phyloP scores from a whole-genome alignment of 2,797 vertebrate species.

The Monodelphis domestica region DNA sequence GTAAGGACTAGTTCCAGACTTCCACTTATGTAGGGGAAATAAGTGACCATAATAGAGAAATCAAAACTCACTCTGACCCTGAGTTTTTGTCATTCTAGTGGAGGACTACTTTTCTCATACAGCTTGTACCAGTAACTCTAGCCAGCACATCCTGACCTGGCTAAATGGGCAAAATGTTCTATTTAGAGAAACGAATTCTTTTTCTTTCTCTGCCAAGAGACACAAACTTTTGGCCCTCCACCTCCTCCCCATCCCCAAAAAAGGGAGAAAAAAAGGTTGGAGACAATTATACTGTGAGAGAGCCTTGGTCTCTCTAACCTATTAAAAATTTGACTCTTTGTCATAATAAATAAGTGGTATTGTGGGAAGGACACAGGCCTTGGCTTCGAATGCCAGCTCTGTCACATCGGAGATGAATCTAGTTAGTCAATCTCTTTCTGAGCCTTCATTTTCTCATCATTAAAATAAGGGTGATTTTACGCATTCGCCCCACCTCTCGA shows the following conservation, averaged over 20 bases:
- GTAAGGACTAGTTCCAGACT: constrained; percentile 76
- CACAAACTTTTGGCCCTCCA: not conserved
- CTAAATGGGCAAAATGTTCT: not conserved
- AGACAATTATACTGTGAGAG: not conserved
- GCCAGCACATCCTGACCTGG: not conserved
- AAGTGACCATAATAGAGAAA: constrained; percentile 8
- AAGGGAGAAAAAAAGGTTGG: not conserved
- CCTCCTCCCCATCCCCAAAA: not conserved
- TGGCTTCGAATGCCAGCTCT: not conserved
- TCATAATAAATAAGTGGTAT: constrained; percentile 7
- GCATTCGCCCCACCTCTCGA: not conserved
- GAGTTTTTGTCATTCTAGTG: constrained; percentile 12
- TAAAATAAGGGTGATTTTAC: not conserved
- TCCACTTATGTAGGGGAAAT: constrained; percentile 61
- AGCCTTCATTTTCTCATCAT: not conserved
- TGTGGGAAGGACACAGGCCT: not conserved
- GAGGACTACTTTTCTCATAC: constrained; percentile 1
- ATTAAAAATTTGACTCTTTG: constrained; percentile 34
- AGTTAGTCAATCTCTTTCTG: not conserved
- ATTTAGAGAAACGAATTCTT: not conserved
- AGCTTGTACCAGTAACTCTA: not conserved
- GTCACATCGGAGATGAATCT: not conserved
- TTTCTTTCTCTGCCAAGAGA: not conserved
- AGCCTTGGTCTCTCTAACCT: not conserved
- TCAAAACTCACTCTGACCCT: constrained; percentile 4